Base-by-base conservation (phyloP, 2,888 invertebrate species). In the Tenthredo livida region DNA sequence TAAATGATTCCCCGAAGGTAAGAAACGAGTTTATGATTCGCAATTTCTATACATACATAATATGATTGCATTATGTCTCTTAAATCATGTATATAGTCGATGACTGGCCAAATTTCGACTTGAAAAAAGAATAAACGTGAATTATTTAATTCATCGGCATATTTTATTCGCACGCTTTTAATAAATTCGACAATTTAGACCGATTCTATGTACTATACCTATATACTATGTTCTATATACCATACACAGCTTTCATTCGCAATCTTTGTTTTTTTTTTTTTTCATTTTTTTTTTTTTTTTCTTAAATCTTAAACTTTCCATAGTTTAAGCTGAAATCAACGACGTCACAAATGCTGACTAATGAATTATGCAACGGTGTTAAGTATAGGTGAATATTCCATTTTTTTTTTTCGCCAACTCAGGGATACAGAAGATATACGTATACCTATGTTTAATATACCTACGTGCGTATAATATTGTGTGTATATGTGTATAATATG, bases 291-390 rank as follows among this genome's bases (percentile, higher is more conserved):
- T 21, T 43, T 33, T 17, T 29, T 33, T 33, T 12, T 29, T 33
- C 4, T 17, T 6, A 0, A 15, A 73, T 43, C 21, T 12, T 12
- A 73, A 73, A 43, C 72, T 43, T 73, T 73, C 72, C 40, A 73
- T 43, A 73, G 43, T 70, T 70, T 73, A 21, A 73, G 43, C 72
- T 73, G 40, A 73, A 73, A 73, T 73, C 72, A n/a, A 73, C 21
- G 40, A n/a, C 72, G 72, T 43, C 43, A 73, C 15, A 21, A 12
- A 21, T 73, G 72, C 72, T 73, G 72, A 37, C 40, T 73, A 73
- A 73, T 43, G 40, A 73, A 73, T 73, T 73, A 73, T 73, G 40
- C 72, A 73, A 73, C 21, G 12, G n/a, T n/a, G 40, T 12, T 43
- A 21, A 67, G 15, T 61, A 61, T 61, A 58, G 17, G 21, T 58